Evolutionary conservation across 2,113 vertebrate genomes (phyloP).

Genomic region (Nerophis lumbriciformis): DNA sequence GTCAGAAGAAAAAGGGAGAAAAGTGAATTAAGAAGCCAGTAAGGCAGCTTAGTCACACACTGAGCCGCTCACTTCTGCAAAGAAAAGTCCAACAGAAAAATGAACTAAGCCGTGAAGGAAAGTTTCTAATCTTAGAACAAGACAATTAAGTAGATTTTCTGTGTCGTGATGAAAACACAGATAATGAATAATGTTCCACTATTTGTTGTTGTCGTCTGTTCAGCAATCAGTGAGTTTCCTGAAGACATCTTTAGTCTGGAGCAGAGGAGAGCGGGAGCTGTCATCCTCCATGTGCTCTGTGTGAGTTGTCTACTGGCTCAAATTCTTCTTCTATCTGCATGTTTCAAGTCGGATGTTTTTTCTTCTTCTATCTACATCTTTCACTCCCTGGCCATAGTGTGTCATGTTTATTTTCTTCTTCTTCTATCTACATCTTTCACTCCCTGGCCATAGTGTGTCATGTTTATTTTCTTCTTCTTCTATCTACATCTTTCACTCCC

Average conservation of each 20-base stretch:
- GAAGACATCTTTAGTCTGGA: conserved; percentile 69
- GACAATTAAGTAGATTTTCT: too few relatives aligned
- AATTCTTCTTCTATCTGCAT: neutral
- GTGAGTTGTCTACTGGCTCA: conserved; percentile 42
- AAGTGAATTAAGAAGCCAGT: conserved; percentile 4
- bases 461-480: conserved; percentile 59
- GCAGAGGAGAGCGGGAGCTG: conserved; percentile 69
- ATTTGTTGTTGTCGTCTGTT: conserved; percentile 6
- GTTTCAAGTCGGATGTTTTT: neutral
- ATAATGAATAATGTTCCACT: neutral
- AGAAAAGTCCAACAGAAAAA: neutral
- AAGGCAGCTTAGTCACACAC: neutral
- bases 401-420: conserved; percentile 71
- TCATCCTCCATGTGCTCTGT: conserved; percentile 73
- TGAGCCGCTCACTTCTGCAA: neutral
- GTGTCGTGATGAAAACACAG: neutral
- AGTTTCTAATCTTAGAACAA: too few relatives aligned
- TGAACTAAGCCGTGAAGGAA: too few relatives aligned
- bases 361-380: conserved; percentile 77
- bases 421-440: conserved; percentile 78
- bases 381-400: conserved; percentile 74
- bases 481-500: too few relatives aligned
- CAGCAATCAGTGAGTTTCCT: conserved; percentile 75
- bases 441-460: conserved; percentile 77
- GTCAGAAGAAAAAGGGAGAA: conserved; percentile 8